Conservation (phyloP, 35 echinoderm and acorn worm species). For the Lytechinus pictus region DNA sequence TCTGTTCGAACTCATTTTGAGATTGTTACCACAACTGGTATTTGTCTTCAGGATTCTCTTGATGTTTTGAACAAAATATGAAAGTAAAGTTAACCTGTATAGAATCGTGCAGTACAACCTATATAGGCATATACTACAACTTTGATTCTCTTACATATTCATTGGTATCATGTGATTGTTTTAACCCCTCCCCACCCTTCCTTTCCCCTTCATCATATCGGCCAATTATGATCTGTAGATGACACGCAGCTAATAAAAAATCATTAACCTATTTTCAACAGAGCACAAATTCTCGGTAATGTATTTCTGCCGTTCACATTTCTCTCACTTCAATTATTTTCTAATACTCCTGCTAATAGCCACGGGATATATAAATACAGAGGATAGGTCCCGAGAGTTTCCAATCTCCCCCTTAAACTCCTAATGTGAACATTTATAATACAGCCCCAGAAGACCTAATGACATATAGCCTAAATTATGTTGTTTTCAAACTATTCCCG, state of each 20-base stretch:
- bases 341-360: not conserved
- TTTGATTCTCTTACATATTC: not conserved
- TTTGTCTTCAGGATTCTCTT: not conserved
- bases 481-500: slow-evolving; percentile 12
- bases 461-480: not conserved
- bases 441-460: not conserved
- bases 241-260: slow-evolving; percentile 20
- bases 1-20: no score
- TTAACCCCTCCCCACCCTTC: not conserved
- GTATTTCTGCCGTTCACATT: slow-evolving; percentile 17
- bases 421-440: not conserved
- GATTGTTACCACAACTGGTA: no score
- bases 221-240: slow-evolving; percentile 18
- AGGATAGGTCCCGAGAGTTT: not conserved
- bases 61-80: not conserved
- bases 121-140: not conserved
- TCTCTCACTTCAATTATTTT: not conserved
- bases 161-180: not conserved
- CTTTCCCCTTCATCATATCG: not conserved
- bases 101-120: not conserved
- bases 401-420: not conserved
- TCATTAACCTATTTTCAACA: slow-evolving; percentile 31
- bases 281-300: not conserved
- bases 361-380: not conserved
- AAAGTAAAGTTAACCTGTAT: not conserved